A percentile compares a stretch with the other conserved stretches of the same genome.
phyloP scores from a whole-genome alignment of 2,113 vertebrate genomes.

The Chaetura pelagica region DNA sequence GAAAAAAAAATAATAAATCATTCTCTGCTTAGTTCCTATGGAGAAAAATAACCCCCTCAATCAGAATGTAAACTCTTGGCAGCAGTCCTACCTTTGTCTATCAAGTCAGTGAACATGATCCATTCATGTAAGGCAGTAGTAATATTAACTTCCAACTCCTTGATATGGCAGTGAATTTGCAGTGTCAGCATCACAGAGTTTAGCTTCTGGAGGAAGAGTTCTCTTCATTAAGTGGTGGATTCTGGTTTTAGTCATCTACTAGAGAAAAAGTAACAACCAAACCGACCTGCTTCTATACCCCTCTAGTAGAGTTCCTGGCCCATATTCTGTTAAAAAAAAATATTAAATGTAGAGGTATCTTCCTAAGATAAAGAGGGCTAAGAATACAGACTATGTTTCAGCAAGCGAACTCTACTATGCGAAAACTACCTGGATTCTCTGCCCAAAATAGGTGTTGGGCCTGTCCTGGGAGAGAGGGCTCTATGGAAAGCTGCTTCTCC shows the following conservation, averaged over 20 bases:
- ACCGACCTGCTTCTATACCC: not conserved
- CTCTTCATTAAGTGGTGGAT: not conserved
- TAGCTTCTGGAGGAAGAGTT: not conserved
- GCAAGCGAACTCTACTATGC: not conserved
- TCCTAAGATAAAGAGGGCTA: not conserved
- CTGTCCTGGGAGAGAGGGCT: not conserved
- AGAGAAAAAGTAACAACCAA: not conserved
- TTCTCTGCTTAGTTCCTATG: not conserved
- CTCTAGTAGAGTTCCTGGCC: not conserved
- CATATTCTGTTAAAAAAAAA: not conserved
- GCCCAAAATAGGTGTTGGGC: not conserved
- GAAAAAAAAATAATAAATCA: fast-evolving
- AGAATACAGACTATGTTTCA: not conserved
- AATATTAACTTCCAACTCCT: not conserved
- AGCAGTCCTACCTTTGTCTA: not conserved
- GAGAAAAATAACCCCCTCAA: not conserved
- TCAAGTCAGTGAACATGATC: not conserved
- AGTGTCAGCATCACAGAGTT: not conserved
- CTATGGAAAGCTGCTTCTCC: not conserved
- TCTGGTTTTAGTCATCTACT: not conserved
- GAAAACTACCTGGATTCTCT: not conserved
- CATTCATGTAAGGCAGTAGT: not conserved
- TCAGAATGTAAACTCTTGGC: not conserved
- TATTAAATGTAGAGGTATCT: not conserved
- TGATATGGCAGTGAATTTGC: not conserved